phyloP scores from a whole-genome alignment of 2,797 vertebrate species.

The Myotis pilosus region DNA sequence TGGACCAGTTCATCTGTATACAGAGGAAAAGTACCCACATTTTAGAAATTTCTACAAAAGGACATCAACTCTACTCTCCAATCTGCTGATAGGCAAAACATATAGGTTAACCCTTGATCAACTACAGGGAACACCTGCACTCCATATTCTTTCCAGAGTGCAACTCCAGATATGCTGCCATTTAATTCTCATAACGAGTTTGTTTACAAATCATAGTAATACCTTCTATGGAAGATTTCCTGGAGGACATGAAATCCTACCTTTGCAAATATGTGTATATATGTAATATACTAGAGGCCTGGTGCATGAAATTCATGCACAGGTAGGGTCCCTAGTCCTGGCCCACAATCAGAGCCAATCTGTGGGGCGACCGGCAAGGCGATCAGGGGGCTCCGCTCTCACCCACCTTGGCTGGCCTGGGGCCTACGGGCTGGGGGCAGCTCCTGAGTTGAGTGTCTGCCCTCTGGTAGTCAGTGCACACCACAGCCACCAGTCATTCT shows the following conservation, averaged over 20 bases:
- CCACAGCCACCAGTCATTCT: too few species aligned
- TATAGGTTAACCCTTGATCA: not conserved
- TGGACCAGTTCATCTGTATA: not conserved
- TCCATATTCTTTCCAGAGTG: not conserved
- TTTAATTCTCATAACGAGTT: not conserved
- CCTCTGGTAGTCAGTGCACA: too few species aligned
- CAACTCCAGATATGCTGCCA: not conserved
- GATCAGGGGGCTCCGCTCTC: too few species aligned
- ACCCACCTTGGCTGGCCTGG: too few species aligned
- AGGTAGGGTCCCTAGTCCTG: too few species aligned
- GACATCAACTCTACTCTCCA: not conserved
- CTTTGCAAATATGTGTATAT: not conserved
- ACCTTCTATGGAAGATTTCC: not conserved
- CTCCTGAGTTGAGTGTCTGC: too few species aligned
- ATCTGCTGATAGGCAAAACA: not conserved
- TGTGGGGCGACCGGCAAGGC: too few species aligned
- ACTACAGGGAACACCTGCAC: not conserved
- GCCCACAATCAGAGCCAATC: too few species aligned
- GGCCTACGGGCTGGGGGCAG: too few species aligned
- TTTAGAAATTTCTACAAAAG: conserved; percentile 10
- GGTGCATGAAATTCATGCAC: too few species aligned
- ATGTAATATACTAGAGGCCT: not conserved
- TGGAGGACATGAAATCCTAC: not conserved
- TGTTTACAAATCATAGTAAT: not conserved
- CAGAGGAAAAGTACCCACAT: not conserved